Percentiles rank a stretch among this genome's conserved stretches.
Evolutionary conservation across 2,888 invertebrate species (phyloP).

Genomic region (Nephrotoma flavescens): DNA sequence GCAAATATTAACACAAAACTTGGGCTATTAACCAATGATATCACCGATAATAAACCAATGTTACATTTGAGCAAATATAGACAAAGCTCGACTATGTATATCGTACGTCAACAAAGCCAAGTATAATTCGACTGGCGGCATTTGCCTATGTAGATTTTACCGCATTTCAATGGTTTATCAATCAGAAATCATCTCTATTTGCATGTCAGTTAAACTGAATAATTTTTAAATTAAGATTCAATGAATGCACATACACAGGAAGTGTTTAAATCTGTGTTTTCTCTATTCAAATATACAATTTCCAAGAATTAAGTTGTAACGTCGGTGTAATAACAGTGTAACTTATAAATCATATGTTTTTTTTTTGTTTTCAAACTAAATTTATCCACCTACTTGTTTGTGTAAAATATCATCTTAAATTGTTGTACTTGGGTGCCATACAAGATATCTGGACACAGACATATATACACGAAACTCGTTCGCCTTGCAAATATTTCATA

Average conservation of each 20-base stretch:
- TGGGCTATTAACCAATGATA: neutral
- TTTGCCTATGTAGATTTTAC: neutral
- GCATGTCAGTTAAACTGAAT: neutral
- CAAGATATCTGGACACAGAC: neutral
- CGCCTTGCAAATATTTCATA: neutral
- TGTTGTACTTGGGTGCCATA: neutral
- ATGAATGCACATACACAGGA: neutral
- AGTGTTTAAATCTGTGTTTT: neutral
- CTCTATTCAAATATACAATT: neutral
- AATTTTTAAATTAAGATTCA: neutral
- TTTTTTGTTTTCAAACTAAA: neutral
- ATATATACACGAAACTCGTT: neutral
- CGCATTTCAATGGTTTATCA: neutral
- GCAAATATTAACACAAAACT: neutral
- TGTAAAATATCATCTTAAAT: neutral
- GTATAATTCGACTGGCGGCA: neutral
- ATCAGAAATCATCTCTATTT: neutral
- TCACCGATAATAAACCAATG: neutral
- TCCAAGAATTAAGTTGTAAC: neutral
- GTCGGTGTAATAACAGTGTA: neutral
- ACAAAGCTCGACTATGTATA: neutral
- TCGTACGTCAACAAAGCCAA: neutral
- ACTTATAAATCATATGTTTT: neutral
- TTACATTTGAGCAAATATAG: neutral
- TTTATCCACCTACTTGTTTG: neutral